Conservation (phyloP, 2,797 vertebrate species). For the Myotis findleyi region DNA sequence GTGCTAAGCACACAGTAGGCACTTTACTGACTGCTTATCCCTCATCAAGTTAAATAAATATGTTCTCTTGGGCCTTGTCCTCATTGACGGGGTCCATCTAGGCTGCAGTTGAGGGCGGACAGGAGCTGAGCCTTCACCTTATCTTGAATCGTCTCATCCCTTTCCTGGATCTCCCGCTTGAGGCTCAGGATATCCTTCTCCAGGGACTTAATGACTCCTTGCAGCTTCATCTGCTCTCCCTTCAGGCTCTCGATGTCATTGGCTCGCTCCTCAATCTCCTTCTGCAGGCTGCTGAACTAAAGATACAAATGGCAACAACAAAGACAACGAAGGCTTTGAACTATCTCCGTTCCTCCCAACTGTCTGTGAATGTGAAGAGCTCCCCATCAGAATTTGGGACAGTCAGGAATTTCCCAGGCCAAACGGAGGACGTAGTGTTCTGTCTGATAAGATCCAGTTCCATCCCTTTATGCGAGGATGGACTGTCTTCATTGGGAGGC, state of each 20-base stretch:
- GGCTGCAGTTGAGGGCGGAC: neutral
- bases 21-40: neutral
- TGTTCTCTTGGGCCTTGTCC: neutral
- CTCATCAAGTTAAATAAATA: neutral
- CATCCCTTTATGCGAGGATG: too few relatives aligned
- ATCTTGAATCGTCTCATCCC: constrained; percentile 92
- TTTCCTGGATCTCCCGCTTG: constrained; percentile 92
- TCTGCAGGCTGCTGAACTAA: constrained; percentile 92
- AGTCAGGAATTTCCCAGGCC: neutral
- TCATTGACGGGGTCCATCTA: neutral
- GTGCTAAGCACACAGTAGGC: neutral
- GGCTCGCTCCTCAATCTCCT: constrained; percentile 90
- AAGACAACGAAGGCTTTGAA: neutral
- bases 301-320: neutral
- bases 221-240: constrained; percentile 91
- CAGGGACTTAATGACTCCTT: constrained; percentile 91
- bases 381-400: neutral
- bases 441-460: neutral
- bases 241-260: constrained; percentile 89
- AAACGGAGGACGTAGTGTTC: neutral
- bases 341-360: neutral
- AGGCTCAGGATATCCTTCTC: constrained; percentile 92
- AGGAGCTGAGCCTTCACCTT: constrained; percentile 88
- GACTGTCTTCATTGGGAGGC: neutral
- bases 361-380: neutral